Conservation (phyloP, 2,797 vertebrate species). For the Notolepis coatsorum region DNA sequence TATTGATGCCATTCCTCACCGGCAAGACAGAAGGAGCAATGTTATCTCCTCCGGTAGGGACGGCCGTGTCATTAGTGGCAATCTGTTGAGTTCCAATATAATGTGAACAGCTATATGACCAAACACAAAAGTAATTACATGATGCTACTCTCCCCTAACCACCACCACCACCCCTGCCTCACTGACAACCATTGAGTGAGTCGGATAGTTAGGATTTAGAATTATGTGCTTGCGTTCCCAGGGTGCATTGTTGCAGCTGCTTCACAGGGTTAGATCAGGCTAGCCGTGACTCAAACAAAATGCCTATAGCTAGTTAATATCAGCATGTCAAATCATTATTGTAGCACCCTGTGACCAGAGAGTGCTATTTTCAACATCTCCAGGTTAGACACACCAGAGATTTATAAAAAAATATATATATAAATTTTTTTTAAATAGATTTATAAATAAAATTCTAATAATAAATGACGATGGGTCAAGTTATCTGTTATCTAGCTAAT, state of each 20-base stretch:
- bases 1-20: slow-evolving; percentile 69
- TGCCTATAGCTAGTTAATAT: neutral
- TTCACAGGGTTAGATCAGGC: slow-evolving; percentile 15
- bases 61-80: slow-evolving; percentile 67
- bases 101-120: slow-evolving; percentile 32
- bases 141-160: slow-evolving; percentile 1
- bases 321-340: no score
- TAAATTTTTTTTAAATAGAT: no score
- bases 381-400: no score
- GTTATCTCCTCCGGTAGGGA: slow-evolving; percentile 39
- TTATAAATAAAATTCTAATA: no score
- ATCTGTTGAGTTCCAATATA: slow-evolving; percentile 56
- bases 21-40: slow-evolving; percentile 49
- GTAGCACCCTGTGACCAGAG: no score
- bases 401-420: no score
- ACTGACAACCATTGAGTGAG: slow-evolving; percentile 11
- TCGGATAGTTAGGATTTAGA: slow-evolving; percentile 19
- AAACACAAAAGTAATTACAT: slow-evolving; percentile 46
- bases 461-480: no score
- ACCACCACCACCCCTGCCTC: neutral
- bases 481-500: no score
- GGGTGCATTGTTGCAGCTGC: slow-evolving; percentile 21
- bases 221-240: neutral
- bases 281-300: neutral
- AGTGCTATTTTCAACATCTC: no score